Evolutionary conservation across 2,888 invertebrate species (phyloP), one percentile per base, ranked within the genome.

Genomic region (Camponotus fellah): DNA sequence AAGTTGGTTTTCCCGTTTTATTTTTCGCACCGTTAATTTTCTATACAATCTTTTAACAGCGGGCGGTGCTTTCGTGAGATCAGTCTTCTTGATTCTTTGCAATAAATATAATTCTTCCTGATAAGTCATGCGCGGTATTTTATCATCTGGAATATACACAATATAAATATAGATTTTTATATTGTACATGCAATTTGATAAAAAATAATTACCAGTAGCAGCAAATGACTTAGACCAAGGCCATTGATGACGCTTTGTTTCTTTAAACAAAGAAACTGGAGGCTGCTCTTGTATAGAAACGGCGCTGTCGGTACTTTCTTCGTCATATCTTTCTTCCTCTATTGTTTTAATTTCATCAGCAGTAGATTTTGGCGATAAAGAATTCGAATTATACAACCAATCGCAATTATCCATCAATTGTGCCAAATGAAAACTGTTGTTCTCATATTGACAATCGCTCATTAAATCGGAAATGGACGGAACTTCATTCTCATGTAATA

Each of bases 11-110:
- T 96, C 96, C n/a, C 96, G 94, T 91, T 96, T 96, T 82, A 95
- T 93, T 89, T 96, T 95, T 34, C 96, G 95, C 17, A 96, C 94
- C n/a, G 94, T 94, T 12, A 97, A 93, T 93, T 97, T 97, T 60
- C 96, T 94, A 88, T 96, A 96, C 0, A 96, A 93, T 56, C 96
- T 95, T 9, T 95, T 92, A 26, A 94, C 91, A 14, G 93, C 88
- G 3, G 93, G 88, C 3, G 95, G 91, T 4, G 94, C 92, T 12
- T 90, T 88, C 40, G 91, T 86, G 3, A 94, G 79, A 26, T 90
- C 68, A 66, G 90, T 84, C 85, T 94, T 94, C 37, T 91, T 91
- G 0, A 94, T 88, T 85, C 90, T 93, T 80, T 94, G 93, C 10
- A 96, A 89, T 46, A 96, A 88, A 86, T 95, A 94, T 40, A 94